phyloP scores from a whole-genome alignment of 1,140 invertebrate genomes.

The Drosophila tristis region DNA sequence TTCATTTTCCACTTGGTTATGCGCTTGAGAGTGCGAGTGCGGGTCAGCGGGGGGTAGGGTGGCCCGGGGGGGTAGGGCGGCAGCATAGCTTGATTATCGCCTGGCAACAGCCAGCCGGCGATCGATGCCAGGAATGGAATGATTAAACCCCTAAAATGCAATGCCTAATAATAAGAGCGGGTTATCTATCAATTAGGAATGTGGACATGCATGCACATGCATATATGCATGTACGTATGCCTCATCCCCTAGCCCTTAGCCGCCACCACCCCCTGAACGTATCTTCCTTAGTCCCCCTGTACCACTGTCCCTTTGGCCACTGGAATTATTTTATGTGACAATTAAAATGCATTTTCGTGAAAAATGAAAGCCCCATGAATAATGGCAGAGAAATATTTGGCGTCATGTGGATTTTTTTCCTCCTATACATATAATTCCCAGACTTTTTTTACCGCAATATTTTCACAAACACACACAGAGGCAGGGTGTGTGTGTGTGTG shows the following conservation, averaged over 20 bases:
- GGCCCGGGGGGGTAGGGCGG: background rate
- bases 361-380: conserved; percentile 74
- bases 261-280: too few relatives aligned
- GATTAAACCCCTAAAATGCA: conserved; percentile 27
- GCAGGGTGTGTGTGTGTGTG: background rate
- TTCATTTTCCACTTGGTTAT: conserved; percentile 1
- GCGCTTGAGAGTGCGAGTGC: background rate
- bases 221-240: too few relatives aligned
- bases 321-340: conserved; percentile 66
- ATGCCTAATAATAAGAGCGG: conserved; percentile 24
- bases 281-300: background rate
- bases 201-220: background rate
- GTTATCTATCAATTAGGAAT: conserved; percentile 16
- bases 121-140: too few relatives aligned
- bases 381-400: conserved; percentile 76
- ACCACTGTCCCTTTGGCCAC: too few relatives aligned
- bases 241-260: too few relatives aligned
- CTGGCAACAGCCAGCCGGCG: background rate
- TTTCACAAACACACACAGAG: conserved; percentile 37
- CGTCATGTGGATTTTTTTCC: conserved; percentile 63
- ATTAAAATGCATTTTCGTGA: conserved; percentile 66
- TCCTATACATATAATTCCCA: conserved; percentile 59
- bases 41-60: background rate
- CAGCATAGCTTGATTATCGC: conserved; percentile 11
- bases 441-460: conserved; percentile 72